Evolutionary conservation across 2,888 invertebrate species (phyloP).

Genomic region (Dicyrtoma fusca): DNA sequence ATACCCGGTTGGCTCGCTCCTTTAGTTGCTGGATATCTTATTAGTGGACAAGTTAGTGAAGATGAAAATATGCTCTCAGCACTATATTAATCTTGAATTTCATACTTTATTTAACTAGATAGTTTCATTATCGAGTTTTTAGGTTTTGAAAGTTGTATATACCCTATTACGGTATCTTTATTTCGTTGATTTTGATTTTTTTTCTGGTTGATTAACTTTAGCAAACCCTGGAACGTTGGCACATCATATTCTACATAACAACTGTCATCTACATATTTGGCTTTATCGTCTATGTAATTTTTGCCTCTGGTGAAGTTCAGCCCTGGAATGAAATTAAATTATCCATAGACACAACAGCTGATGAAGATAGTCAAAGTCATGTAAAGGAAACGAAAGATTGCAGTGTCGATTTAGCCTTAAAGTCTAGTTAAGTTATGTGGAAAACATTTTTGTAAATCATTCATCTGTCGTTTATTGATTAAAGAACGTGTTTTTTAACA

Average conservation of each 20-base stretch:
- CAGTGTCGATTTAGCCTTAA: too few relatives aligned
- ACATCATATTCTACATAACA: constrained; percentile 37
- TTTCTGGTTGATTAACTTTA: constrained; percentile 13
- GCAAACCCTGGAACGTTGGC: constrained; percentile 39
- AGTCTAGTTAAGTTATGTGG: too few relatives aligned
- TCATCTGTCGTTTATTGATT: too few relatives aligned
- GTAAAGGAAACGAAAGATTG: too few relatives aligned
- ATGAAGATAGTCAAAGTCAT: too few relatives aligned
- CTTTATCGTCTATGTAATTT: constrained; percentile 3
- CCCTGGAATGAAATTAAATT: constrained; percentile 30
- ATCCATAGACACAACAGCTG: too few relatives aligned
- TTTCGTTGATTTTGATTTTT: not conserved
- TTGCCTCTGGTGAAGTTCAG: constrained; percentile 33
- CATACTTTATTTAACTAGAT: too few relatives aligned
- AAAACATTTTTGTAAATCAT: too few relatives aligned
- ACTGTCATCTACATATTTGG: constrained; percentile 18
- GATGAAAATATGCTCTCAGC: not conserved
- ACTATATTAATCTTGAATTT: not conserved
- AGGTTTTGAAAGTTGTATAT: not conserved
- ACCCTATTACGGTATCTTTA: not conserved
- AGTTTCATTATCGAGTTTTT: too few relatives aligned
- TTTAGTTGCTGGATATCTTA: constrained; percentile 22
- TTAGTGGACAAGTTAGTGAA: constrained; percentile 28
- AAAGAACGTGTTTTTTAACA: too few relatives aligned
- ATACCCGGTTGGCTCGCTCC: constrained; percentile 39